Evolutionary conservation across 2,113 vertebrate species (phyloP), one percentile per base, ranked within the genome.

Genomic region (Poecilia latipinna): DNA sequence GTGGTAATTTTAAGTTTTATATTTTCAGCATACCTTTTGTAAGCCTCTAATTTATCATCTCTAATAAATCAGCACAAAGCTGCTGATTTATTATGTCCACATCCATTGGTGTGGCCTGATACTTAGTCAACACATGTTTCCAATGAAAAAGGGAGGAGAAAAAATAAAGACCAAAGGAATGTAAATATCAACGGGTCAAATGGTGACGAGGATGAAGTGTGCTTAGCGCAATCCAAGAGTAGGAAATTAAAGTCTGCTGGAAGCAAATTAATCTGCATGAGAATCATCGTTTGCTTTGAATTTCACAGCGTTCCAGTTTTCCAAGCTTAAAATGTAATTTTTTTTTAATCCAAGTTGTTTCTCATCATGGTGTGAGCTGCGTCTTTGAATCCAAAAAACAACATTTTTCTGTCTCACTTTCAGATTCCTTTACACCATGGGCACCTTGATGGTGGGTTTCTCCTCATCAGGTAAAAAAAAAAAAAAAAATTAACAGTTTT

Each of bases 391-490:
- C 8, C 8, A 57, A n/a, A 24, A 57, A 57, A n/a, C 51, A n/a
- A 24, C 8, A n/a, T 24, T n/a, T 10, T 32, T 67, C 5, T 80
- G 22, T 68, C 29, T 44, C 48, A 42, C 60, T 37, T 35, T 4
- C 72, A 93, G 93, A 85, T 80, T 12, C 33, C 63, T 92, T 10
- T 89, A 93, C 86, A 92, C 91, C 29, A 61, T 13, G 0, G 93
- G 91, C 8, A 80, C 83, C 2, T 60, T 91, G 74, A 80, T 93
- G 81, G 29, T 93, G 74, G 88, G 87, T 1, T 89, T 92, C 57
- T 88, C 87, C 1, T 73, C 63, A 68, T 15, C 91, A 89, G 91
- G 93, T 93, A 70, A 84, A 61, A 42, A 24, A 8, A 54, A 12
- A 42, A 24, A 8, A 54, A 42, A 24, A 7, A 54, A 4, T 6